Evolutionary conservation across 2,113 vertebrate species (phyloP).

Genomic region (Nibea coibor): DNA sequence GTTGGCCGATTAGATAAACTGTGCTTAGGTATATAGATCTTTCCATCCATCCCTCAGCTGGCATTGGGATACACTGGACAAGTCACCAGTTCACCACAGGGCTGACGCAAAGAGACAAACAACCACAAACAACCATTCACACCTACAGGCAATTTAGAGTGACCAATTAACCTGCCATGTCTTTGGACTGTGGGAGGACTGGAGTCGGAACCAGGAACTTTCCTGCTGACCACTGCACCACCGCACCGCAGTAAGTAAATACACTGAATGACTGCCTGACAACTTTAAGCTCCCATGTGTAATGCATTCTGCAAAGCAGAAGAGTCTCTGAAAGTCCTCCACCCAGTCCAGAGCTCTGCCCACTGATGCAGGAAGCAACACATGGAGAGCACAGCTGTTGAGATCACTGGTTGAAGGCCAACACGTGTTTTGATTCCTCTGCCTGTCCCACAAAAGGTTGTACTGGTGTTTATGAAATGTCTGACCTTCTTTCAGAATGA

Average conservation of each 20-base stretch:
- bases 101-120: too few relatives aligned
- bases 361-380: conserved; percentile 37
- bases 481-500: conserved; percentile 39
- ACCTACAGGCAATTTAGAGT: too few relatives aligned
- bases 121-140: too few relatives aligned
- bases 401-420: conserved; percentile 48
- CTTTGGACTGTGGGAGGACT: too few relatives aligned
- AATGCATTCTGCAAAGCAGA: conserved; percentile 13
- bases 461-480: conserved; percentile 48
- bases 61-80: too few relatives aligned
- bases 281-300: background rate
- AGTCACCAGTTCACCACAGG: too few relatives aligned
- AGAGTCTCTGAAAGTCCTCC: conserved; percentile 12
- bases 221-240: too few relatives aligned
- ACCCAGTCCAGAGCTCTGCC: conserved; percentile 4
- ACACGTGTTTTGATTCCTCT: conserved; percentile 59
- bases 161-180: too few relatives aligned
- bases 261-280: background rate
- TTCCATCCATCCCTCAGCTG: too few relatives aligned
- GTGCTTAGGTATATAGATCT: too few relatives aligned
- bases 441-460: conserved; percentile 38
- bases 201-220: too few relatives aligned
- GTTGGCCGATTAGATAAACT: too few relatives aligned
- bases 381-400: conserved; percentile 70
- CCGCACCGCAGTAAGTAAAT: background rate